Conservation (phyloP, 2,888 invertebrate species). For the Synanthedon formicaeformis region DNA sequence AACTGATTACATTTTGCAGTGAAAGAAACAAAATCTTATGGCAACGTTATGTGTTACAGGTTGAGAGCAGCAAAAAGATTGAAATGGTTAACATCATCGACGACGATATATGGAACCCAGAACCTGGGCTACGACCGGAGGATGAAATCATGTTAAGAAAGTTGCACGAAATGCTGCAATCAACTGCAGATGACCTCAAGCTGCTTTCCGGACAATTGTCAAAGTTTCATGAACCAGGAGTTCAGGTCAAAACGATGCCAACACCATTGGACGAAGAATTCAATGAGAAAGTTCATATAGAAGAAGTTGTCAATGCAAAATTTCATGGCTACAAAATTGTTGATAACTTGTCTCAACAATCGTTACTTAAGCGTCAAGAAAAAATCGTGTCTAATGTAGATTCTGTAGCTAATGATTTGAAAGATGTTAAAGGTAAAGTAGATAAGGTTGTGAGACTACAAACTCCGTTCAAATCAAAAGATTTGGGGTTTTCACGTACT, state of each 20-base stretch:
- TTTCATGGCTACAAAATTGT: constrained; percentile 53
- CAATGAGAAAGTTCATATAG: constrained; percentile 59
- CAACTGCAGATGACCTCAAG: constrained; percentile 60
- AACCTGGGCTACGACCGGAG: constrained; percentile 54
- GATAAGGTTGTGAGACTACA: constrained; percentile 18
- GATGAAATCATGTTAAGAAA: constrained; percentile 55
- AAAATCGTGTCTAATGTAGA: constrained; percentile 8
- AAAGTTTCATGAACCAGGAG: constrained; percentile 40
- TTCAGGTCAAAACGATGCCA: constrained; percentile 39
- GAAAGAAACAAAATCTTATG: too few species aligned
- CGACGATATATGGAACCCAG: constrained; percentile 54
- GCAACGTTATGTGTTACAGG: constrained; percentile 27
- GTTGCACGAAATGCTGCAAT: constrained; percentile 60
- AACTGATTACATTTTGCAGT: not conserved
- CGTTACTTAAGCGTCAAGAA: constrained; percentile 13
- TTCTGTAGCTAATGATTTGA: constrained; percentile 13
- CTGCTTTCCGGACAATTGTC: constrained; percentile 51
- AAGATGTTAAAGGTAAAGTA: constrained; percentile 14
- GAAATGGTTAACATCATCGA: constrained; percentile 59
- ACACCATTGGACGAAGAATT: constrained; percentile 58
- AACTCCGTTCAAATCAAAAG: constrained; percentile 24
- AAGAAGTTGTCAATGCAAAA: constrained; percentile 63
- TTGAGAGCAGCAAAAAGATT: constrained; percentile 57
- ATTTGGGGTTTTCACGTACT: constrained; percentile 36
- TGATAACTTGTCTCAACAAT: constrained; percentile 18